Percentiles rank a stretch among this genome's conserved stretches.
Evolutionary conservation across 2,888 invertebrate species (phyloP).

Genomic region (Tetrapedia diversipes): DNA sequence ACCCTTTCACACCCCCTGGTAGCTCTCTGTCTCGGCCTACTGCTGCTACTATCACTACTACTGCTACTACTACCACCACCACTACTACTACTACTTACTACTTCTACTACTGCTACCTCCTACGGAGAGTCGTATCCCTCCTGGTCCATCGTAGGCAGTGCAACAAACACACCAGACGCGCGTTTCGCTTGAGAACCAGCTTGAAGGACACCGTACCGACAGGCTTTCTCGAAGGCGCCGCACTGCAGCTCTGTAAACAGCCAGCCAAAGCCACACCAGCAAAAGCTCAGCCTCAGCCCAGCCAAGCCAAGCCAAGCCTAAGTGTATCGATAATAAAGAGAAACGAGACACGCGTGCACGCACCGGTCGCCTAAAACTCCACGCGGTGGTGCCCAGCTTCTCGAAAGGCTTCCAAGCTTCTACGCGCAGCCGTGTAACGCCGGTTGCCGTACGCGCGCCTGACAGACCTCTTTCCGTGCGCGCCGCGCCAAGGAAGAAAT

Average conservation of each 20-base stretch:
- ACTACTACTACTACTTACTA: neutral
- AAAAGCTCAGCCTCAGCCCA: no score
- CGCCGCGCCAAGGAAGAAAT: constrained; percentile 54
- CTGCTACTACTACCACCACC: constrained; percentile 2
- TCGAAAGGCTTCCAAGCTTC: constrained; percentile 67
- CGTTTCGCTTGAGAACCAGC: constrained; percentile 68
- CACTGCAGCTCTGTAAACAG: no score
- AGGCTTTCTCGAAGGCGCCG: no score
- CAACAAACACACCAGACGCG: constrained; percentile 45
- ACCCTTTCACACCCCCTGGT: no score
- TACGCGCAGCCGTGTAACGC: no score
- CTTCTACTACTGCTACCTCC: constrained; percentile 15
- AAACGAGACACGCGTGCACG: no score
- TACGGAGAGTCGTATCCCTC: constrained; percentile 21
- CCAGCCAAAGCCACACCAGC: no score
- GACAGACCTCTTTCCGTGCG: constrained; percentile 48
- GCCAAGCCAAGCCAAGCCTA: no score
- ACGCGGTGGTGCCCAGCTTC: no score
- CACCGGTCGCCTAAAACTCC: no score
- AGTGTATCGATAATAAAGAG: no score
- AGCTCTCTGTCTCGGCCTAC: constrained; percentile 33
- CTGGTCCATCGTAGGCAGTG: constrained; percentile 58
- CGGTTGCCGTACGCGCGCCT: constrained; percentile 43
- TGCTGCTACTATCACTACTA: constrained; percentile 11
- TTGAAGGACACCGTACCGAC: constrained; percentile 66